Conservation (phyloP, 2,888 invertebrate species). For the Iselma pallidipennis region DNA sequence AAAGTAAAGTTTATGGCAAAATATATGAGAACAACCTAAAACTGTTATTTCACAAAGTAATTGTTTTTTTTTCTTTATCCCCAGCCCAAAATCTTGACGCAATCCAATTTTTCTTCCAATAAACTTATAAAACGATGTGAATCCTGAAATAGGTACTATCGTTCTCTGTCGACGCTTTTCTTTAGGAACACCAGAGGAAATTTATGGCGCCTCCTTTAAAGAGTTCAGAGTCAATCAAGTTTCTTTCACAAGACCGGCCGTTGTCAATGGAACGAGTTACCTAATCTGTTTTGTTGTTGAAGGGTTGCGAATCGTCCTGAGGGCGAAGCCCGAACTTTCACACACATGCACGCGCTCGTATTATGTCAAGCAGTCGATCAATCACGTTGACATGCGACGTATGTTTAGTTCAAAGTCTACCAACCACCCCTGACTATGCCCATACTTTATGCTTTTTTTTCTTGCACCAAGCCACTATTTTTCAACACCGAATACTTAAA, state of each 20-base stretch:
- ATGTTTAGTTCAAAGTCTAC: constrained; percentile 30
- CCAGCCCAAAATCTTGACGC: no score
- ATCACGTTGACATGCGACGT: constrained; percentile 42
- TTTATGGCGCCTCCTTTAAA: neutral
- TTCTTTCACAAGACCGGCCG: neutral
- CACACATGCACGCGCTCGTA: constrained; percentile 36
- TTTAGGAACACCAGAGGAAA: neutral
- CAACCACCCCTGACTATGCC: constrained; percentile 12
- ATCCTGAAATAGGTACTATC: no score
- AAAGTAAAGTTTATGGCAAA: neutral
- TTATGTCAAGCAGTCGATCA: constrained; percentile 43
- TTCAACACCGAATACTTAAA: neutral
- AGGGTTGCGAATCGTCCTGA: constrained; percentile 21
- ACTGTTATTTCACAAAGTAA: neutral
- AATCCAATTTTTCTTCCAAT: no score
- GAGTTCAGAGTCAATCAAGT: neutral
- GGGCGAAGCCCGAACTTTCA: constrained; percentile 18
- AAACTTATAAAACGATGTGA: no score
- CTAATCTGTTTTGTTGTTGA: constrained; percentile 21
- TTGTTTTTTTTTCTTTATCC: neutral
- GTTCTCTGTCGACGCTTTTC: neutral
- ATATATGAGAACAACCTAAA: no score
- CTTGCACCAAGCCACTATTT: neutral
- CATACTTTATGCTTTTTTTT: constrained; percentile 7
- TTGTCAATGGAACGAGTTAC: constrained; percentile 13